A percentile compares a stretch with the other conserved stretches of the same genome.
Evolutionary conservation across 2,797 vertebrate species (phyloP).

Genomic region (Centroberyx gerrardi): DNA sequence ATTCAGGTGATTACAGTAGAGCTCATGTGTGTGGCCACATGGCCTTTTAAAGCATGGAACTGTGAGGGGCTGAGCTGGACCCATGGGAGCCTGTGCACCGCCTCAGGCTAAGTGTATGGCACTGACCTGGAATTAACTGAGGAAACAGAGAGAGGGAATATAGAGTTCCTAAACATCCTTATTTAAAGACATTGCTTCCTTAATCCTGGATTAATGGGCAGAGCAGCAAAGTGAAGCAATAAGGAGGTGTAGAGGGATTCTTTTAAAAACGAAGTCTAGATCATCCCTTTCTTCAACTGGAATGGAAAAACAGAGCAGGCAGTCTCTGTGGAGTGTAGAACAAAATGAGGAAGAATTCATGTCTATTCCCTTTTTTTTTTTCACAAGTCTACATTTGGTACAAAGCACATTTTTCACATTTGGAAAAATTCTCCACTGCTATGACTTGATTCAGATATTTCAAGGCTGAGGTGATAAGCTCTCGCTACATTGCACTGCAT

Average conservation of each 20-base stretch:
- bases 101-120: slow-evolving; percentile 39
- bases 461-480: slow-evolving; percentile 25
- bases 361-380: slow-evolving; percentile 21
- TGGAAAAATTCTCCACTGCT: slow-evolving; percentile 1
- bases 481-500: slow-evolving; percentile 30
- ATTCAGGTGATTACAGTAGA: slow-evolving; percentile 39
- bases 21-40: slow-evolving; percentile 46
- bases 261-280: slow-evolving; percentile 47
- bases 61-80: slow-evolving; percentile 37
- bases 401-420: slow-evolving; percentile 10
- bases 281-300: slow-evolving; percentile 38
- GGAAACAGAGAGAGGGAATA: slow-evolving; percentile 44
- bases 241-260: slow-evolving; percentile 44
- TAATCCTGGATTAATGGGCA: slow-evolving; percentile 68
- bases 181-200: slow-evolving; percentile 53
- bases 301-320: slow-evolving; percentile 1
- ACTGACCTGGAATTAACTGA: slow-evolving; percentile 56
- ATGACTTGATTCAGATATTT: slow-evolving; percentile 38
- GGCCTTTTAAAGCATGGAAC: slow-evolving; percentile 42
- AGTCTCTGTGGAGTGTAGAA: slow-evolving; percentile 15
- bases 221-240: slow-evolving; percentile 43
- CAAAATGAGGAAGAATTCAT: slow-evolving; percentile 33
- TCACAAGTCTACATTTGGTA: slow-evolving; percentile 21
- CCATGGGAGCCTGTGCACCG: slow-evolving; percentile 36
- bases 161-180: slow-evolving; percentile 61